Percentiles rank a stretch among this genome's conserved stretches.
These are phyloP conservation scores for Thaumetopoea pityocampa DNA, from an alignment of 1,140 invertebrate genomes.

Conservation along the genomic window DNA sequence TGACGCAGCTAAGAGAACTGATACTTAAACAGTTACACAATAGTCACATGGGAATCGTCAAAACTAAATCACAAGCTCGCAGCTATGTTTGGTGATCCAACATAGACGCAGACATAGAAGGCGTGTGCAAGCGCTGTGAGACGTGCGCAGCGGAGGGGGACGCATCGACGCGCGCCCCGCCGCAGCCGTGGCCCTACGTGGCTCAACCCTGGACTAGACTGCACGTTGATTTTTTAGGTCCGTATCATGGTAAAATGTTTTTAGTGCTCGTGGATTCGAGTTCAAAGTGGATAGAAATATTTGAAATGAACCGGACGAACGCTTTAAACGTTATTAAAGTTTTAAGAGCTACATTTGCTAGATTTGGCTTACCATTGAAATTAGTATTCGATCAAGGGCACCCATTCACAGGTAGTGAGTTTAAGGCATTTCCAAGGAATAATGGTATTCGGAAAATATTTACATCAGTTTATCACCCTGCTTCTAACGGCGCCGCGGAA, in stretches of 20 bases:
- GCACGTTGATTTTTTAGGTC: slow-evolving; percentile 49
- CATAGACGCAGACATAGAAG: slow-evolving; percentile 57
- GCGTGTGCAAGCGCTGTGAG: slow-evolving; percentile 4
- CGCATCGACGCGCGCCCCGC: slow-evolving; percentile 11
- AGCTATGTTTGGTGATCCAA: slow-evolving; percentile 73
- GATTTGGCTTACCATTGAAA: slow-evolving; percentile 20
- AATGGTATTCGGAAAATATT: slow-evolving; percentile 21
- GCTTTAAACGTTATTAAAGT: slow-evolving; percentile 9
- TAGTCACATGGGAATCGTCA: slow-evolving; percentile 58
- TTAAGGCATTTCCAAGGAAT: slow-evolving; percentile 2
- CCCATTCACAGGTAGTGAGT: slow-evolving; percentile 18
- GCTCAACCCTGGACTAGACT: slow-evolving; percentile 22
- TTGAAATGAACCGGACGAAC: slow-evolving; percentile 13
- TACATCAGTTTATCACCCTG: slow-evolving; percentile 21
- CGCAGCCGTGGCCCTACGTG: slow-evolving; percentile 18
- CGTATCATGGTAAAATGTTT: slow-evolving; percentile 45
- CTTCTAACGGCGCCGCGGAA: slow-evolving; percentile 25
- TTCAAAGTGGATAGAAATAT: slow-evolving; percentile 66
- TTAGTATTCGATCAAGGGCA: slow-evolving; percentile 25
- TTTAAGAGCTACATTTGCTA: slow-evolving; percentile 13
- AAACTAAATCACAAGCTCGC: too few species aligned
- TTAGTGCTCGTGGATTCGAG: slow-evolving; percentile 59
- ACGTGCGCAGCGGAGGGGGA: slow-evolving; percentile 13
- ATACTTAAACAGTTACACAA: slow-evolving; percentile 70
- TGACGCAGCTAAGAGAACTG: slow-evolving; percentile 47